phyloP scores from a whole-genome alignment of 2,113 vertebrate genomes.

The Oryzias javanicus region DNA sequence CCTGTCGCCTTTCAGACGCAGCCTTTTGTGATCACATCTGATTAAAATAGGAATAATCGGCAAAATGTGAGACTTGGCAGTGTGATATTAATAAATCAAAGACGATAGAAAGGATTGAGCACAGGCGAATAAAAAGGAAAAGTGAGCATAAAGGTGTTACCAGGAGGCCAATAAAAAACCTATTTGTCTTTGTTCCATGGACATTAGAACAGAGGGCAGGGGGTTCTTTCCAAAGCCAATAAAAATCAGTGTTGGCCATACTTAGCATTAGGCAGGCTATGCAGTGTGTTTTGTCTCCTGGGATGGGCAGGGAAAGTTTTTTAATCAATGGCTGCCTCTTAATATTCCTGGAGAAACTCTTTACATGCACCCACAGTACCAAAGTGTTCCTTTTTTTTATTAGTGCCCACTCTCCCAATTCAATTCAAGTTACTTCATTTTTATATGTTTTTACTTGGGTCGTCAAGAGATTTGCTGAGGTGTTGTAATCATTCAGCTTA shows the following conservation, averaged over 20 bases:
- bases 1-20: constrained; percentile 34
- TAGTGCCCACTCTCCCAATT: constrained; percentile 45
- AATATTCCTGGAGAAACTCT: constrained; percentile 53
- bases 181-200: constrained; percentile 73
- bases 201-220: constrained; percentile 37
- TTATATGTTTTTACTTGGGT: constrained; percentile 71
- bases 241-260: constrained; percentile 57
- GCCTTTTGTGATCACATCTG: constrained; percentile 57
- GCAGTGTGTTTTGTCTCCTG: constrained; percentile 60
- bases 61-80: constrained; percentile 59
- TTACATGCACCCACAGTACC: constrained; percentile 40
- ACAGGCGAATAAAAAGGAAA: constrained; percentile 28
- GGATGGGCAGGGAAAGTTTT: constrained; percentile 50
- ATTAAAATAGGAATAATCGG: constrained; percentile 65
- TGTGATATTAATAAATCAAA: constrained; percentile 72
- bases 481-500: constrained; percentile 63
- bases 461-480: constrained; percentile 51
- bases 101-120: constrained; percentile 37
- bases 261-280: constrained; percentile 55
- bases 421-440: constrained; percentile 61
- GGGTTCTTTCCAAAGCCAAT: constrained; percentile 60
- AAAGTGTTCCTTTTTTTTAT: constrained; percentile 72
- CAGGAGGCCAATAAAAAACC: constrained; percentile 70
- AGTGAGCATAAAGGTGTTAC: constrained; percentile 60
- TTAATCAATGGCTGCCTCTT: constrained; percentile 69